These are phyloP conservation scores for Bursaphelenchus mucronatus DNA, from an alignment of 1,140 invertebrate genomes.

Conservation along the genomic window DNA sequence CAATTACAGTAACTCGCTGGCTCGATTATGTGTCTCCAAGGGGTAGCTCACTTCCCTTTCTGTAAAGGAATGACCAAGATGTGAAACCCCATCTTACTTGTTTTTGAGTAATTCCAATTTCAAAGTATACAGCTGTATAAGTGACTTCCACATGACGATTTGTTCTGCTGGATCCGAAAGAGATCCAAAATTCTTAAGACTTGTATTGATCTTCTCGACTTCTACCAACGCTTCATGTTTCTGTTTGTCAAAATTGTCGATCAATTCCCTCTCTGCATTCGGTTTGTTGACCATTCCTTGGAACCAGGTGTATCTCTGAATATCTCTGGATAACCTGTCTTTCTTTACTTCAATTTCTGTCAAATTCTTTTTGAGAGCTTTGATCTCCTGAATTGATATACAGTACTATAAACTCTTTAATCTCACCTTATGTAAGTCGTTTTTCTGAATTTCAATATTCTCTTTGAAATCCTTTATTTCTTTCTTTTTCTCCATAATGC, in stretches of 20 bases:
- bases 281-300: not conserved
- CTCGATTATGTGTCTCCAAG: too few relatives aligned
- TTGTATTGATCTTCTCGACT: not conserved
- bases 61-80: too few relatives aligned
- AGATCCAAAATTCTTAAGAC: not conserved
- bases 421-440: not conserved
- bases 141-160: constrained; percentile 41
- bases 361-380: not conserved
- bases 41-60: too few relatives aligned
- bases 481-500: constrained; percentile 38
- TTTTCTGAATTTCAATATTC: constrained; percentile 23
- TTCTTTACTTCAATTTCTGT: constrained; percentile 11
- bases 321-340: constrained; percentile 18
- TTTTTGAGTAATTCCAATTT: constrained; percentile 30
- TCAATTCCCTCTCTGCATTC: constrained; percentile 14
- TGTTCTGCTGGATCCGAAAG: constrained; percentile 25
- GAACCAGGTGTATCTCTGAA: constrained; percentile 14
- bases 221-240: constrained; percentile 17
- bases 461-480: constrained; percentile 41
- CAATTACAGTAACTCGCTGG: too few relatives aligned
- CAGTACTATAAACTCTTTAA: not conserved
- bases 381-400: not conserved
- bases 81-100: constrained; percentile 8
- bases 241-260: constrained; percentile 18
- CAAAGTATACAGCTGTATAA: constrained; percentile 38